A percentile compares a stretch with the other conserved stretches of the same genome.
These are phyloP conservation scores for Dasyurus viverrinus DNA, from an alignment of 2,113 vertebrate genomes.

Conservation along the genomic window DNA sequence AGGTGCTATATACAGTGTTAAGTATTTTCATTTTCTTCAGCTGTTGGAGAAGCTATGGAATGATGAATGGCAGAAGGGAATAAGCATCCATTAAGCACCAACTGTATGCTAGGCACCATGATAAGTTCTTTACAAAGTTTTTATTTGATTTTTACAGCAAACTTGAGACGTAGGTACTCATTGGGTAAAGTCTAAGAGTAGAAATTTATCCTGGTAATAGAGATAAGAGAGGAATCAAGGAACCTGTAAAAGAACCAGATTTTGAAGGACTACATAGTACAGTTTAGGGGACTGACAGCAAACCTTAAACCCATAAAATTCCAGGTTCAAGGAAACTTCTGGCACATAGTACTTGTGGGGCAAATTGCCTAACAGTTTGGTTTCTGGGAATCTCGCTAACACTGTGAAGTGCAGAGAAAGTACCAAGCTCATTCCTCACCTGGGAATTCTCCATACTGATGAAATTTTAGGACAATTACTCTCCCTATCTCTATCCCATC, in stretches of 20 bases:
- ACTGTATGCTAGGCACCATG: not conserved
- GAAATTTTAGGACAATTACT: not conserved
- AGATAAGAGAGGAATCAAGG: not conserved
- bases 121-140: not conserved
- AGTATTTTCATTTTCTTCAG: not conserved
- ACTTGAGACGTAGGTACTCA: not conserved
- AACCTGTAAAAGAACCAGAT: not conserved
- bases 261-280: not conserved
- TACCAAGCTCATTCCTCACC: not conserved
- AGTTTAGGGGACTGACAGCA: not conserved
- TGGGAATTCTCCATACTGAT: not conserved
- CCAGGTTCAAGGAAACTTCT: not conserved
- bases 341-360: not conserved
- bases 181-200: not conserved
- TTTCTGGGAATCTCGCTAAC: not conserved
- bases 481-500: not conserved
- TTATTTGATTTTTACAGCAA: not conserved
- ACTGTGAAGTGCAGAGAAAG: not conserved
- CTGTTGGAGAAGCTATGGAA: not conserved
- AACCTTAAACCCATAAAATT: not conserved
- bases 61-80: not conserved
- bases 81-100: not conserved
- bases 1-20: not conserved
- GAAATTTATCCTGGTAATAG: not conserved
- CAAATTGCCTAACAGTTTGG: not conserved